A percentile compares a stretch with the other conserved stretches of the same genome.
phyloP scores from a whole-genome alignment of 2,888 invertebrate species.

The Clepsis dumicolana region DNA sequence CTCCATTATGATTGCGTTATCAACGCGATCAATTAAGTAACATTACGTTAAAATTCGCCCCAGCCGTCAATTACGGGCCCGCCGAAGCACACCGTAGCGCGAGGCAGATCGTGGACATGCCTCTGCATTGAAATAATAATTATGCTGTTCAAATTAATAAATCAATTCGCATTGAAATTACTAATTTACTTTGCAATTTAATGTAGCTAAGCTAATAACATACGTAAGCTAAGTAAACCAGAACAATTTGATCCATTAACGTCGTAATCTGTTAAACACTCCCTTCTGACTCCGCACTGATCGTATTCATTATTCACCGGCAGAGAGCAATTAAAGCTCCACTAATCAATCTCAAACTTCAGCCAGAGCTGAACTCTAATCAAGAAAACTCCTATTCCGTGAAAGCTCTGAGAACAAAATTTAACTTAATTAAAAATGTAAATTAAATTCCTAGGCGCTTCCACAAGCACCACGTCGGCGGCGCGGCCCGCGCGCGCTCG shows the following conservation, averaged over 20 bases:
- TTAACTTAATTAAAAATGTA: constrained; percentile 87
- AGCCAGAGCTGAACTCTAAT: constrained; percentile 85
- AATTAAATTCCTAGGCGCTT: constrained; percentile 86
- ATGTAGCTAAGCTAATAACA: constrained; percentile 36
- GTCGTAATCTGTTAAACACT: constrained; percentile 72
- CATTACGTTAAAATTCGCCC: constrained; percentile 80
- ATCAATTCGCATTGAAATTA: constrained; percentile 2
- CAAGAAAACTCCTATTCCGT: constrained; percentile 86
- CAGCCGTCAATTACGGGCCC: constrained; percentile 73
- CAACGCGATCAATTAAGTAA: constrained; percentile 78
- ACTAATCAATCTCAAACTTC: constrained; percentile 86
- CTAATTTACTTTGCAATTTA: constrained; percentile 21
- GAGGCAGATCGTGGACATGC: constrained; percentile 61
- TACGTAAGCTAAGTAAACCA: constrained; percentile 46
- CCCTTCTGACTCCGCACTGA: constrained; percentile 76
- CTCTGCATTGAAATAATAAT: background rate
- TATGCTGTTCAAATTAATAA: background rate
- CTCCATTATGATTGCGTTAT: constrained; percentile 73
- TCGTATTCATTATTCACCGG: constrained; percentile 85
- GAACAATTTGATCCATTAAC: constrained; percentile 66
- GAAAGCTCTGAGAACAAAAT: constrained; percentile 86
- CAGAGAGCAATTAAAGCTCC: constrained; percentile 84
- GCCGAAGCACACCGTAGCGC: constrained; percentile 53
- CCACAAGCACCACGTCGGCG: constrained; percentile 82
- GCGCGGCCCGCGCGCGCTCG: constrained; percentile 66